Evolutionary conservation across 2,113 vertebrate species (phyloP).

Genomic region (Pseudonaja textilis): DNA sequence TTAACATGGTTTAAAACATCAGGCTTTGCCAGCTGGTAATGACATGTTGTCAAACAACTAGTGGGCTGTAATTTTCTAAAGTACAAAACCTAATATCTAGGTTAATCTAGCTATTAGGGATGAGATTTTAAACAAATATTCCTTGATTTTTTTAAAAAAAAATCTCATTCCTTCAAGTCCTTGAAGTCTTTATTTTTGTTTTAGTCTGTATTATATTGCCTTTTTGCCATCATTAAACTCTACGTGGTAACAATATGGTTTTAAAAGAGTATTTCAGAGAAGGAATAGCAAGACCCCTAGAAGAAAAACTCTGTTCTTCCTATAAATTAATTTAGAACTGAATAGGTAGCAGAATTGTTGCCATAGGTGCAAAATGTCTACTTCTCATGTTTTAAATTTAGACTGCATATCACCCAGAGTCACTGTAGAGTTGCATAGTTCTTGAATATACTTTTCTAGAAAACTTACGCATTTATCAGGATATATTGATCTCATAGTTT

Average conservation of each 20-base stretch:
- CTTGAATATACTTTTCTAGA: not conserved
- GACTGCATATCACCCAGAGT: not conserved
- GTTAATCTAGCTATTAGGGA: not conserved
- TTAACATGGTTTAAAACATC: not conserved
- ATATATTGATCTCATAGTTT: not conserved
- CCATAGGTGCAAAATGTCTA: not conserved
- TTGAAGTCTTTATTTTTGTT: not conserved
- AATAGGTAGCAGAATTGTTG: not conserved
- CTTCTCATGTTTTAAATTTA: not conserved
- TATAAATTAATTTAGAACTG: not conserved
- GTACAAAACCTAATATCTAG: not conserved
- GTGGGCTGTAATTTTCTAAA: not conserved
- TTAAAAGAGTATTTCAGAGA: not conserved
- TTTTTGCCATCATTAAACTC: not conserved
- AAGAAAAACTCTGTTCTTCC: not conserved
- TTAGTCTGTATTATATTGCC: not conserved
- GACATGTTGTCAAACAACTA: not conserved
- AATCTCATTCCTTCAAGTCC: not conserved
- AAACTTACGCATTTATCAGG: not conserved
- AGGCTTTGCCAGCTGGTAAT: not conserved
- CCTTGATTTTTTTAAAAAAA: not conserved
- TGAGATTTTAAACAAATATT: not conserved
- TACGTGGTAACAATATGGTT: not conserved
- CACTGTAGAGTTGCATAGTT: not conserved
- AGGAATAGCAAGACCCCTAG: not conserved